Conservation (phyloP, 2,888 invertebrate genomes). For the Tolmerus cingulatus region DNA sequence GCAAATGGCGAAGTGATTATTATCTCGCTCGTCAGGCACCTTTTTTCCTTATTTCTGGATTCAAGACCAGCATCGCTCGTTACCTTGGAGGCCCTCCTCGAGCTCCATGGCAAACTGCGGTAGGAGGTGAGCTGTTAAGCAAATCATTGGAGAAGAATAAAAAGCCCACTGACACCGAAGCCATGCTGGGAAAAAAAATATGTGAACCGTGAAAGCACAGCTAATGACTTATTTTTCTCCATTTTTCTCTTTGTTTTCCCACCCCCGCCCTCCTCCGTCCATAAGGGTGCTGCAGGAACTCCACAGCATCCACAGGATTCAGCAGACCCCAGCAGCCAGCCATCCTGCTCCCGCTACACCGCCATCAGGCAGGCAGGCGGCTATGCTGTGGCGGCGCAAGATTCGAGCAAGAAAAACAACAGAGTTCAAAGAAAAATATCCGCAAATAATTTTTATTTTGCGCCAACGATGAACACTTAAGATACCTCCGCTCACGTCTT, state of each 20-base stretch:
- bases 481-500: neutral
- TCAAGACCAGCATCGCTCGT: neutral
- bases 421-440: constrained; percentile 14
- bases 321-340: neutral
- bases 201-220: constrained; percentile 25
- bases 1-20: constrained; percentile 35
- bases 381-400: neutral
- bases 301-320: neutral
- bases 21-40: neutral
- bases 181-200: constrained; percentile 28
- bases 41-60: neutral
- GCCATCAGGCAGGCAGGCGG: neutral
- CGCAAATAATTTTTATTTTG: constrained; percentile 35
- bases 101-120: constrained; percentile 29
- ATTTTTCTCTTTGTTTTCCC: neutral
- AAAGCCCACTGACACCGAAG: constrained; percentile 14
- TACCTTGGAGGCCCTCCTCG: constrained; percentile 39
- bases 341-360: neutral
- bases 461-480: constrained; percentile 20
- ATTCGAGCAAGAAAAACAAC: constrained; percentile 5
- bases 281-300: neutral
- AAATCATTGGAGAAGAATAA: constrained; percentile 21
- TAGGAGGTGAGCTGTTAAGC: constrained; percentile 16
- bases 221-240: constrained; percentile 34
- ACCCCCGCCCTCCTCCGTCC: neutral